Evolutionary conservation across 2,888 invertebrate genomes (phyloP), one percentile per base, ranked within the genome.

Genomic region (Liposcelis brunnea): DNA sequence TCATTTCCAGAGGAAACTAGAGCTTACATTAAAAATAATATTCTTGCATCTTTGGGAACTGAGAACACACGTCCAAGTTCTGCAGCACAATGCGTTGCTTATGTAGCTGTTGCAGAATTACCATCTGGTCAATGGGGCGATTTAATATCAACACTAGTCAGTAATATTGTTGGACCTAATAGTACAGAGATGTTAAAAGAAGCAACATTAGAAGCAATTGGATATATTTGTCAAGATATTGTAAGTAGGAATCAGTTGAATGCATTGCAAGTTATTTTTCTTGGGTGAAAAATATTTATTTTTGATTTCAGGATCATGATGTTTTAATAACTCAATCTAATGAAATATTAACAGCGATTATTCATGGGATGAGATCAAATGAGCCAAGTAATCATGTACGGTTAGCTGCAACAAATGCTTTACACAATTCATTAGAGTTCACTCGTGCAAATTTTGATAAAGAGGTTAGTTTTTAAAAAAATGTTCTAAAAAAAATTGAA

Each of bases 211-310:
- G 98, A 99, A 71, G 84, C 98, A 36, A 91, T 99, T 55, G 98
- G 98, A 54, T 97, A 97, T 61, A 94, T 97, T 55, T 98, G 98
- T 61, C 94, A 95, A 66, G 98, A 98, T 64, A 94, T 97, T 55
- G 72, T 72, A 56, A 59, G 65, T 59, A 18, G 8, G 43, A 18
- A n/a, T n/a, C n/a, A 14, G 12, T 42, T 15, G 19, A 44, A 16
- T 15, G 16, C 32, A 44, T 26, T 26, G 26, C 26, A 15, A 19
- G 12, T 33, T 31, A 19, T 47, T 43, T 12, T 32, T 10, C 12
- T 26, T 14, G 15, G n/a, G 11, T 11, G 11, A n/a, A 11, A 2
- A 10, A 14, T 43, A 2, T 42, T 43, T 18, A 35, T 18, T 45
- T 2, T 16, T 14, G 14, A 15, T 19, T 38, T 18, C 47, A 62